Evolutionary conservation across 2,113 vertebrate species (phyloP).

Genomic region (Rhinoptilus africanus): DNA sequence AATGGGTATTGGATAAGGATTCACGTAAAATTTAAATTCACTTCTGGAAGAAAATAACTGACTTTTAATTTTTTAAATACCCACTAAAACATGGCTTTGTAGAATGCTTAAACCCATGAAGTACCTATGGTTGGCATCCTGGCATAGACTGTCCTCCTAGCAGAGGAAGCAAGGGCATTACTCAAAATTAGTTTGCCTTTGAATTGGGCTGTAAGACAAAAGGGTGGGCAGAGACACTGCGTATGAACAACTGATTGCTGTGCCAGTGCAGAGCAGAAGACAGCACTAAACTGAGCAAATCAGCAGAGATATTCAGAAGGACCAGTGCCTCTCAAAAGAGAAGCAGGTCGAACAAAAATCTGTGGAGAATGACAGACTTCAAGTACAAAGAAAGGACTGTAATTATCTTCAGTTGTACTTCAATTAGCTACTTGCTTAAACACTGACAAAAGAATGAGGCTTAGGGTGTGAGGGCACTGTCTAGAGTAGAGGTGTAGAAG

Average conservation of each 20-base stretch:
- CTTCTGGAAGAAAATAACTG: background rate
- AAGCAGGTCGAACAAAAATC: background rate
- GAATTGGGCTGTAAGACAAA: background rate
- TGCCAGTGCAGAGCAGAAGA: background rate
- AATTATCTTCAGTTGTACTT: background rate
- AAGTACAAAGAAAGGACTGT: background rate
- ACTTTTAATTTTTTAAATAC: background rate
- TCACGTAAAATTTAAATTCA: background rate
- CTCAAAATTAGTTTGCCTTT: background rate
- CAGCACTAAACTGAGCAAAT: background rate
- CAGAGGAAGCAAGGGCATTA: background rate
- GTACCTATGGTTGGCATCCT: background rate
- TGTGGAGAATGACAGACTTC: background rate
- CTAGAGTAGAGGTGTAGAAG: background rate
- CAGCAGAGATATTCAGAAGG: background rate
- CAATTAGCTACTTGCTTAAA: background rate
- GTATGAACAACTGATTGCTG: background rate
- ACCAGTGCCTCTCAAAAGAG: background rate
- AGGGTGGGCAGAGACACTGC: background rate
- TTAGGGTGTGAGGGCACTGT: background rate
- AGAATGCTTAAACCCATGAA: background rate
- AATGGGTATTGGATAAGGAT: background rate
- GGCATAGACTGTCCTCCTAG: background rate
- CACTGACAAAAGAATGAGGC: background rate
- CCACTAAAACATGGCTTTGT: background rate